Conservation (phyloP, 2,113 vertebrate species). For the Ageneiosus marmoratus region DNA sequence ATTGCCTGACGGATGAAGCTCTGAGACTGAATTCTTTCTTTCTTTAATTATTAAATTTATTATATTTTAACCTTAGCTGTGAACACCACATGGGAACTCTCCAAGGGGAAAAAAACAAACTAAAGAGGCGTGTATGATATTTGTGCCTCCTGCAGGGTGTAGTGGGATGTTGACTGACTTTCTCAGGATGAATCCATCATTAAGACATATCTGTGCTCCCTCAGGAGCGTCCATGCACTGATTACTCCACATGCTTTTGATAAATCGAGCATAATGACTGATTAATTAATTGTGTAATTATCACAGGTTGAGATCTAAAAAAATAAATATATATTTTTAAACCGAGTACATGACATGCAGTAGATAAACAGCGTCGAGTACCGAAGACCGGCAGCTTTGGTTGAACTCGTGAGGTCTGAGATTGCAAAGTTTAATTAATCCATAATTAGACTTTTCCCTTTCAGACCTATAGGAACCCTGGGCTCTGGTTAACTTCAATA, state of each 20-base stretch:
- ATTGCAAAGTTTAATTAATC: conserved; percentile 64
- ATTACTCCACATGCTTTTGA: conserved; percentile 46
- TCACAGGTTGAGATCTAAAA: conserved; percentile 38
- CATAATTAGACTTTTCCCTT: conserved; percentile 67
- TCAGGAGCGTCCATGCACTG: conserved; percentile 36
- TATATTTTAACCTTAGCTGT: conserved; percentile 29
- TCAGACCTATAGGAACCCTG: conserved; percentile 62
- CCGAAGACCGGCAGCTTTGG: conserved; percentile 31
- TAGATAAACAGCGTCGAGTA: conserved; percentile 24
- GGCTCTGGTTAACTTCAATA: conserved; percentile 67
- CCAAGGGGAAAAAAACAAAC: conserved; percentile 29
- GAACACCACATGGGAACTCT: conserved; percentile 42
- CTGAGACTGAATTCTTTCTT: conserved; percentile 37
- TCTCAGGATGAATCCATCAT: conserved; percentile 51
- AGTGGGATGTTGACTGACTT: conserved; percentile 33
- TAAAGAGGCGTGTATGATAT: conserved; percentile 36
- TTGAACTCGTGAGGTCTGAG: conserved; percentile 49
- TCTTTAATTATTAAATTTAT: not conserved
- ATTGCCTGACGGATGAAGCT: conserved; percentile 43
- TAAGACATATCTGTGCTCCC: conserved; percentile 36
- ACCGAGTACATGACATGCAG: not conserved
- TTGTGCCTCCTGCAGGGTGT: conserved; percentile 26
- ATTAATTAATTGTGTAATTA: conserved; percentile 55
- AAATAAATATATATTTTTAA: not conserved
- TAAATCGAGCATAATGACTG: conserved; percentile 47